Conservation (phyloP, 1,140 invertebrate species). For the Anoplophora glabripennis region DNA sequence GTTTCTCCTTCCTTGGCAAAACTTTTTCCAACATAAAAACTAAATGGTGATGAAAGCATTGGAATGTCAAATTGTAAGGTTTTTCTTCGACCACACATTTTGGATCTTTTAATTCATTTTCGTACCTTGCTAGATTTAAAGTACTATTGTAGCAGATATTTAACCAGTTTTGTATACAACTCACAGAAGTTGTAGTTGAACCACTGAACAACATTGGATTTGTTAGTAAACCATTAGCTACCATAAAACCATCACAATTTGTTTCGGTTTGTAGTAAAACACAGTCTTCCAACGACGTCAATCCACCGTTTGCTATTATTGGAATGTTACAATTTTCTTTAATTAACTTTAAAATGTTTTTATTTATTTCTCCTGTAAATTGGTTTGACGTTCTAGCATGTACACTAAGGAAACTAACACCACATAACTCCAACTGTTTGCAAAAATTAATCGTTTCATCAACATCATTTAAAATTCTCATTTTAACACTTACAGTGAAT, state of each 20-base stretch:
- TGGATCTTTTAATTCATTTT: background rate
- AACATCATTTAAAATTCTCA: constrained; percentile 66
- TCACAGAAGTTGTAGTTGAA: constrained; percentile 62
- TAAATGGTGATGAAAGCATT: constrained; percentile 88
- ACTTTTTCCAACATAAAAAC: constrained; percentile 89
- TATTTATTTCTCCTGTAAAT: constrained; percentile 72
- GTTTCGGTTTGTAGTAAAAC: constrained; percentile 62
- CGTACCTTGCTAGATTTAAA: constrained; percentile 21
- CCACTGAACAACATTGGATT: constrained; percentile 89
- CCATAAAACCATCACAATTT: constrained; percentile 82
- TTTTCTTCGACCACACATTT: constrained; percentile 40
- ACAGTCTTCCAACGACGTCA: constrained; percentile 72
- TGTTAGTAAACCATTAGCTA: constrained; percentile 80
- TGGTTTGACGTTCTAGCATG: constrained; percentile 86
- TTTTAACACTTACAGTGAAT: constrained; percentile 91
- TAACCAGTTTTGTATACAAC: constrained; percentile 85
- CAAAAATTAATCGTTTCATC: constrained; percentile 70
- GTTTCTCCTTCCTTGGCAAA: constrained; percentile 65
- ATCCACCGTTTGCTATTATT: constrained; percentile 88
- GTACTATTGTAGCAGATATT: constrained; percentile 59
- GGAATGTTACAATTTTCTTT: constrained; percentile 72
- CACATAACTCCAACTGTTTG: constrained; percentile 76
- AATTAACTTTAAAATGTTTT: constrained; percentile 70
- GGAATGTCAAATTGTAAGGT: constrained; percentile 62
- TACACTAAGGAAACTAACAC: constrained; percentile 83